A percentile compares a stretch with the other conserved stretches of the same genome.
phyloP scores from a whole-genome alignment of 2,113 vertebrate genomes.

The Anoura caudifer region DNA sequence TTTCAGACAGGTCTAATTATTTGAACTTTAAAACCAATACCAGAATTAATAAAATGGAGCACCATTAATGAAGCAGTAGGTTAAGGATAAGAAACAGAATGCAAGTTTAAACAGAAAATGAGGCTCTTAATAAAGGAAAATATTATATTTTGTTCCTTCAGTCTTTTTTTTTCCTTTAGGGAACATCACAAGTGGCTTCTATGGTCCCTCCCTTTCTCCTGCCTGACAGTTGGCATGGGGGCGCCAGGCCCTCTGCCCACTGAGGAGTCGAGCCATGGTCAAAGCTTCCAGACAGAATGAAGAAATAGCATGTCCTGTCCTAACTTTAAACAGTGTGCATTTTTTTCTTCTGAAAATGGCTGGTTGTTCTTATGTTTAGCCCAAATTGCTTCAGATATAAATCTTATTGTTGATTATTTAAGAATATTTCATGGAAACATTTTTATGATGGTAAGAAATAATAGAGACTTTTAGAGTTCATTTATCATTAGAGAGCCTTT shows the following conservation, averaged over 20 bases:
- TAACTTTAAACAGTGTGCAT: neutral
- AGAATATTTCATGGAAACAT: neutral
- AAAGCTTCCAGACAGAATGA: neutral
- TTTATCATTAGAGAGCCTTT: neutral
- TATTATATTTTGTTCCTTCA: neutral
- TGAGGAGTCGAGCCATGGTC: neutral
- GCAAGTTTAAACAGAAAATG: neutral
- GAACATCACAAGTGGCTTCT: neutral
- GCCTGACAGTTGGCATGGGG: neutral
- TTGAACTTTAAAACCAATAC: neutral
- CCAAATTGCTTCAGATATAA: neutral
- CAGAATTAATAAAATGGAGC: neutral
- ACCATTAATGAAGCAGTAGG: neutral
- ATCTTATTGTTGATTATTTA: neutral
- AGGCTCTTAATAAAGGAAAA: neutral
- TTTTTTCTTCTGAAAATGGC: neutral
- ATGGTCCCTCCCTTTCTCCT: neutral
- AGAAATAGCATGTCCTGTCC: neutral
- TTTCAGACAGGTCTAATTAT: neutral
- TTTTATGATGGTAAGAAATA: conserved; percentile 11
- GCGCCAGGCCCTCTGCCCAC: neutral
- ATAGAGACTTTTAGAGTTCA: neutral
- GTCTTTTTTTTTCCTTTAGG: neutral
- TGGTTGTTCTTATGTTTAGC: neutral
- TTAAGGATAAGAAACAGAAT: neutral